Evolutionary conservation across 2,113 vertebrate species (phyloP).

Genomic region (Sarotherodon lohbergeri): DNA sequence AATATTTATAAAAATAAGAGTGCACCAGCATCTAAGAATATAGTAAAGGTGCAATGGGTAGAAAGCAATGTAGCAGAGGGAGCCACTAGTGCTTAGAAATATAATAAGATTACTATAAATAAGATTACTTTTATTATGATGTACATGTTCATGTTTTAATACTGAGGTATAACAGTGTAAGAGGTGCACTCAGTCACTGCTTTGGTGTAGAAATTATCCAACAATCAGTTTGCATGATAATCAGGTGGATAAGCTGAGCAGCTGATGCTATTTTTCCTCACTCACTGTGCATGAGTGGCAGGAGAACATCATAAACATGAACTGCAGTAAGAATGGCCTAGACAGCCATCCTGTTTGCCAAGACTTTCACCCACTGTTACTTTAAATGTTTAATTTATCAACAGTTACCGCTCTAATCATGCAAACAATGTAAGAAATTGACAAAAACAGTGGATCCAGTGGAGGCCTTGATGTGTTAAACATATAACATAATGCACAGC

Average conservation of each 20-base stretch:
- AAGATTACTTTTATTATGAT: background rate
- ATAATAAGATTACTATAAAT: background rate
- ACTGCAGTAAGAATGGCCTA: background rate
- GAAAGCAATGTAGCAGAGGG: background rate
- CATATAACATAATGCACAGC: background rate
- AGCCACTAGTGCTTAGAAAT: background rate
- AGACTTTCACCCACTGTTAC: background rate
- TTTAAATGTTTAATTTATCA: background rate
- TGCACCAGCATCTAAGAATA: background rate
- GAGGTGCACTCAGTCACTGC: background rate
- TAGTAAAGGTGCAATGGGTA: background rate
- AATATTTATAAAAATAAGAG: background rate
- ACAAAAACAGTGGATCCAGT: background rate
- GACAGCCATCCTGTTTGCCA: background rate
- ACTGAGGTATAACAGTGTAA: background rate
- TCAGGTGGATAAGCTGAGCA: background rate
- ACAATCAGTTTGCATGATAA: background rate
- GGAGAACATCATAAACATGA: background rate
- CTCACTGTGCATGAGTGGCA: background rate
- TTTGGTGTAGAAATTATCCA: background rate
- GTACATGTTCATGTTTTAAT: background rate
- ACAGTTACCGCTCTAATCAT: accelerated
- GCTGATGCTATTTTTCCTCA: background rate
- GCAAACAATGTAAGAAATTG: background rate
- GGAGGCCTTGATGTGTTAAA: background rate